Evolutionary conservation across 2,888 invertebrate genomes (phyloP).

Genomic region (Sarcophaga caerulescens): DNA sequence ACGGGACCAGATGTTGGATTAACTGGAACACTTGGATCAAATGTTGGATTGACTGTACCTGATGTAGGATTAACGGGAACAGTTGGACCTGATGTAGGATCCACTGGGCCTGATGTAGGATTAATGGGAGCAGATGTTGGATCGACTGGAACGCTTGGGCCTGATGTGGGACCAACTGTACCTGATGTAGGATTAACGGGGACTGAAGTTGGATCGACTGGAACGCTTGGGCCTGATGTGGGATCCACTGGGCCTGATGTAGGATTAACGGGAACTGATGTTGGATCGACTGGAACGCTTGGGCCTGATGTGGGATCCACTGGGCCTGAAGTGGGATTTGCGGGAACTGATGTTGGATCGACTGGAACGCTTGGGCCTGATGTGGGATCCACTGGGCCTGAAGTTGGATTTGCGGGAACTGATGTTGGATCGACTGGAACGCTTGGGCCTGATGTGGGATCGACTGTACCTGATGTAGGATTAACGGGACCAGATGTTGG

Average conservation of each 20-base stretch:
- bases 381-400: conserved; percentile 48
- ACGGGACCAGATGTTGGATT: conserved; percentile 29
- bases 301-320: conserved; percentile 30
- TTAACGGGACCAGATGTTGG: conserved; percentile 36
- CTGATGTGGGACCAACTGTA: conserved; percentile 45
- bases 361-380: conserved; percentile 41
- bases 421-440: conserved; percentile 48
- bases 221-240: neutral
- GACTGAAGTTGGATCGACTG: conserved; percentile 31
- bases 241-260: too few relatives aligned
- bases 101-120: too few relatives aligned
- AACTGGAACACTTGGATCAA: neutral
- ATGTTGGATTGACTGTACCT: conserved; percentile 35
- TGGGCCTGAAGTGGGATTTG: conserved; percentile 30
- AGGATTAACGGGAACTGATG: neutral
- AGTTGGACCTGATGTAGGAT: neutral
- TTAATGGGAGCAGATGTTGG: conserved; percentile 27
- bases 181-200: conserved; percentile 30
- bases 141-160: conserved; percentile 52
- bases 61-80: neutral
- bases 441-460: conserved; percentile 38
- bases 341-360: conserved; percentile 22
- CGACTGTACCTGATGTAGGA: conserved; percentile 8
- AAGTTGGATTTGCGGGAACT: conserved; percentile 44
- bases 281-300: conserved; percentile 53